Base-by-base conservation (phyloP, 2,888 invertebrate species). In the Aphelenchoides bicaudatus region DNA sequence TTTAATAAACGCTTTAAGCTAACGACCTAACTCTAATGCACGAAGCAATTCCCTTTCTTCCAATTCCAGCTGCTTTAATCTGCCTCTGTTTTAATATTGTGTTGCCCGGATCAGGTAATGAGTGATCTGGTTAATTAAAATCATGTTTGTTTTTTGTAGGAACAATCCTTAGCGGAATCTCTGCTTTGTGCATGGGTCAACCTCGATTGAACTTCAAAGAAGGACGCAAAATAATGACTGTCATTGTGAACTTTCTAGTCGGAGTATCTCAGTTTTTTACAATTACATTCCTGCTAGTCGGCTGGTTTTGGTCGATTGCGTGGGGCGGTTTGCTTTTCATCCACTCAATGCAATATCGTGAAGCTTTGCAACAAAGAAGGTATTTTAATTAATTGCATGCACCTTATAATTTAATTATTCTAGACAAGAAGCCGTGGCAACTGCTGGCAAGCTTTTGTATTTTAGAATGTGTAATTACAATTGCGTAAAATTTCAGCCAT, bases 291-390 rank as follows among this genome's bases (percentile, higher is more conserved):
- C 88, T 93, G n/a, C 71, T 79, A 51, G 79, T 79, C 48, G 79
- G 94, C 19, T 94, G 93, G 93, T 92, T 93, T 70, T 94, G 94
- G 94, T 90, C 91, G 61, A 87, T 94, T 65, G 91, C 91, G 86
- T 94, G 94, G 94, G 94, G 93, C 2, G 87, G 91, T 67, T 88
- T 90, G 75, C 88, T 93, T 87, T 82, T 93, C 63, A 87, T 86
- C 78, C 85, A 90, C 74, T 88, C 93, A 79, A 77, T 78, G 73
- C 77, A 78, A 66, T 78, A 78, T 54, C 73, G 78, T 1, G 75
- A 78, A 59, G 79, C 79, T 1, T 67, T 79, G 16, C 74, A 74
- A 58, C 78, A 78, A 57, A 59, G 76, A 8, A 63, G n/a, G n/a
- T n/a, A n/a, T n/a, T n/a, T n/a, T n/a, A 78, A 10, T 72, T 78